Evolutionary conservation across 1,140 invertebrate genomes (phyloP).

Genomic region (Brachionus angularis): DNA sequence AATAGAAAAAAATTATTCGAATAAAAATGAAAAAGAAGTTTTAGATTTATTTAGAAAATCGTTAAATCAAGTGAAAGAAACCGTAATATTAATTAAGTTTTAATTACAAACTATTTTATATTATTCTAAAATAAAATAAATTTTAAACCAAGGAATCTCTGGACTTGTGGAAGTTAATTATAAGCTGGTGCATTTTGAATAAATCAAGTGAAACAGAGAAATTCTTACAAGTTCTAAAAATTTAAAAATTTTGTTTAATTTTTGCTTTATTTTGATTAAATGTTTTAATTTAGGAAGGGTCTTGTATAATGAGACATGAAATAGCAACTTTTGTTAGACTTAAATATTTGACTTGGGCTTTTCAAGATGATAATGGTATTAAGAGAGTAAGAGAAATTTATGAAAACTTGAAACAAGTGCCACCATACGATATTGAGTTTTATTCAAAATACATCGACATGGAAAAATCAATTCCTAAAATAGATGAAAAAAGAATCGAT

Average conservation of each 20-base stretch:
- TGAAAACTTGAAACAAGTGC: neutral
- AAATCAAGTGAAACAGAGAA: conserved; percentile 9
- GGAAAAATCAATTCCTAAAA: neutral
- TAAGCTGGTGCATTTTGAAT: neutral
- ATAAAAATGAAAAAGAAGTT: neutral
- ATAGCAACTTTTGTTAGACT: neutral
- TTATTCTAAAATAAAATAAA: neutral
- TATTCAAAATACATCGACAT: conserved; percentile 24
- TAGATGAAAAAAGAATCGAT: neutral
- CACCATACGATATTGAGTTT: neutral
- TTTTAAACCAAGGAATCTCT: conserved; percentile 4
- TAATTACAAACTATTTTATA: too few species aligned
- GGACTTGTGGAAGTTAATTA: conserved; percentile 3
- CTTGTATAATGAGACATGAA: conserved; percentile 12
- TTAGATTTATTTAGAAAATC: neutral
- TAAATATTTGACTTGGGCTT: conserved; percentile 15
- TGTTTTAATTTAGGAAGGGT: too few species aligned
- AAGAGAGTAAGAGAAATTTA: conserved; percentile 13
- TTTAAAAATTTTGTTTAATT: too few species aligned
- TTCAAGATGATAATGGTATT: neutral
- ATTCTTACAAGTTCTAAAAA: neutral
- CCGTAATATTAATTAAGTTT: neutral
- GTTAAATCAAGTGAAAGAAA: neutral
- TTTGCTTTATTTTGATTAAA: too few species aligned
- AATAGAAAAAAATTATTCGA: neutral